Evolutionary conservation across 1,140 invertebrate genomes (phyloP).

Genomic region (Zaprionus davidi): DNA sequence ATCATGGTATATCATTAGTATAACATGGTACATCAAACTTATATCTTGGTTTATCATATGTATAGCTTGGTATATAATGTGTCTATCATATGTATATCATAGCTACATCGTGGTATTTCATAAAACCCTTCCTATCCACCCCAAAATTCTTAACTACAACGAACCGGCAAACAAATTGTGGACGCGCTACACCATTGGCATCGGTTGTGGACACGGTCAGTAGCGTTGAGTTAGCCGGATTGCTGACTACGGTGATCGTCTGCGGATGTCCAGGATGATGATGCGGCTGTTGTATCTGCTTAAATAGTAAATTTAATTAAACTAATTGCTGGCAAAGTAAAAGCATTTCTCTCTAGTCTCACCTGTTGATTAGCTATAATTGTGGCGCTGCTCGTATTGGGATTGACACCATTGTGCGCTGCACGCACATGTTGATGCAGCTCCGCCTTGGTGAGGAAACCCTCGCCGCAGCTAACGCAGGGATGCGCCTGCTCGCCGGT

Average conservation of each 20-base stretch:
- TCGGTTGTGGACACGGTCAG: conserved; percentile 77
- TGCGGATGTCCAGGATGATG: conserved; percentile 84
- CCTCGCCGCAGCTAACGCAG: conserved; percentile 90
- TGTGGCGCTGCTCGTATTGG: conserved; percentile 84
- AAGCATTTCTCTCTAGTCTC: background rate
- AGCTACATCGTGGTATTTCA: too few species aligned
- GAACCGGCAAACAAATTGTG: conserved; percentile 84
- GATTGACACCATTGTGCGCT: conserved; percentile 84
- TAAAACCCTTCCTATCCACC: background rate
- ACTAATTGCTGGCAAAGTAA: background rate
- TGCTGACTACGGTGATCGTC: conserved; percentile 83
- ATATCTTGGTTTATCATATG: too few species aligned
- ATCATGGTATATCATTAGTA: too few species aligned
- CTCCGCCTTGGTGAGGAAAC: conserved; percentile 89
- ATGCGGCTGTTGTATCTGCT: conserved; percentile 83
- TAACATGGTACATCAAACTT: too few species aligned
- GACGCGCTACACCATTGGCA: conserved; percentile 66
- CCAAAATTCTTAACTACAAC: background rate
- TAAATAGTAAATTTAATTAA: conserved; percentile 44
- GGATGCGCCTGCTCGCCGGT: conserved; percentile 88
- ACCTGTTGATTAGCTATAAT: conserved; percentile 82
- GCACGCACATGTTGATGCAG: conserved; percentile 89
- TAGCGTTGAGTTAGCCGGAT: conserved; percentile 76
- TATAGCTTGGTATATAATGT: too few species aligned
- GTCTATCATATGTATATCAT: too few species aligned